phyloP scores from a whole-genome alignment of 2,797 vertebrate genomes.

The Pipistrellus pygmaeus region DNA sequence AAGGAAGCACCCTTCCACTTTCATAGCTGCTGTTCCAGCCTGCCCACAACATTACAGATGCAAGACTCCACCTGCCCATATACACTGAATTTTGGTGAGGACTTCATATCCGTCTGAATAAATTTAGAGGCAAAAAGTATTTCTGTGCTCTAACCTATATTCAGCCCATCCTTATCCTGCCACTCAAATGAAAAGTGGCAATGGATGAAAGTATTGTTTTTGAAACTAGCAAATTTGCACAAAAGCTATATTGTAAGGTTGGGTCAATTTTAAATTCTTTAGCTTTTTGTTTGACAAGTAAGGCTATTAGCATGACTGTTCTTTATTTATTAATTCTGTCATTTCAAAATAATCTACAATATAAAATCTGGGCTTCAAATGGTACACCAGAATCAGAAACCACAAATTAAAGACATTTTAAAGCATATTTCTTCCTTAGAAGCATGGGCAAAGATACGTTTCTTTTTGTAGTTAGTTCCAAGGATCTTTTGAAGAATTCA shows the following conservation, averaged over 20 bases:
- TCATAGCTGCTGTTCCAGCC: not conserved
- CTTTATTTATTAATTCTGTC: slow-evolving; percentile 20
- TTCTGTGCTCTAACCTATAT: not conserved
- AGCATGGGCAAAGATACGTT: not conserved
- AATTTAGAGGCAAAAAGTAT: not conserved
- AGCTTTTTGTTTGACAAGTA: slow-evolving; percentile 27
- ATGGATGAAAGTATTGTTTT: not conserved
- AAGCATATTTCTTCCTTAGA: not conserved
- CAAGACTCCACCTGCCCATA: rapidly evolving
- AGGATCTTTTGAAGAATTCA: not conserved
- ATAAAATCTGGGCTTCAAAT: slow-evolving; percentile 40
- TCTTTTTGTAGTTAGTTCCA: slow-evolving; percentile 5
- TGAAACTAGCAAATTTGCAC: not conserved
- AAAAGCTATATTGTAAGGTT: not conserved
- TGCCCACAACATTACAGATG: not conserved
- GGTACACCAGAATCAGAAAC: not conserved
- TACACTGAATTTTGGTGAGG: not conserved
- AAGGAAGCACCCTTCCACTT: not conserved
- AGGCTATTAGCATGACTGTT: slow-evolving; percentile 5
- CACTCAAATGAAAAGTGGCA: not conserved
- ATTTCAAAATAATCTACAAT: slow-evolving; percentile 52
- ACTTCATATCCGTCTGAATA: not conserved
- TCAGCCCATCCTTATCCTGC: not conserved
- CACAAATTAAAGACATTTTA: slow-evolving; percentile 38
- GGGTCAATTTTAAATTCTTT: not conserved